Evolutionary conservation across 2,888 invertebrate species (phyloP).

Genomic region (Ornithoptera alexandrae): DNA sequence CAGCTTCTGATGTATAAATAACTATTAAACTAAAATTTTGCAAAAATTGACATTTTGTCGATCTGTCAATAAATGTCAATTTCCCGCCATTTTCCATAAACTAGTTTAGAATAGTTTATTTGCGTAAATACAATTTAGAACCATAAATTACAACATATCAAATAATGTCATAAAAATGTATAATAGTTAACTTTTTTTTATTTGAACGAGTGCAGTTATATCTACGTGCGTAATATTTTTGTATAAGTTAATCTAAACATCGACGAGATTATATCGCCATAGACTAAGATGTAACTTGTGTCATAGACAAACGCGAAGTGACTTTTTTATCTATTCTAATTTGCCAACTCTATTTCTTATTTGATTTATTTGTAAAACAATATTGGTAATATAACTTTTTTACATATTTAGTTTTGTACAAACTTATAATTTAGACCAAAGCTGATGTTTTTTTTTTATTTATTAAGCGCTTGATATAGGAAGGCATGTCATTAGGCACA

Average conservation of each 20-base stretch:
- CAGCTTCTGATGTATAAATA: not conserved
- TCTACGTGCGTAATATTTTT: not conserved
- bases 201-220: not conserved
- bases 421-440: conserved; percentile 58
- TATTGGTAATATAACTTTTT: conserved; percentile 43
- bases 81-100: not conserved
- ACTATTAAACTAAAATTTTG: not conserved
- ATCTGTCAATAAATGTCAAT: not conserved
- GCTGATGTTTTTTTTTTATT: conserved; percentile 56
- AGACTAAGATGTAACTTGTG: conserved; percentile 12
- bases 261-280: conserved; percentile 20
- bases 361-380: conserved; percentile 10
- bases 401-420: conserved; percentile 47
- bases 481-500: conserved; percentile 33
- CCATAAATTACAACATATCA: conserved; percentile 11
- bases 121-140: not conserved
- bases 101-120: not conserved
- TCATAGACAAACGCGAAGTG: conserved; percentile 1
- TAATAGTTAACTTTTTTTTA: not conserved
- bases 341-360: conserved; percentile 18
- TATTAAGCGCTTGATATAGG: conserved; percentile 40
- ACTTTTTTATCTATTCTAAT: not conserved
- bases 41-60: not conserved
- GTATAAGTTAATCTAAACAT: not conserved
- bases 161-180: conserved; percentile 1